Evolutionary conservation across 2,888 invertebrate species (phyloP), one percentile per base, ranked within the genome.

Genomic region (Mimachlamys varia): DNA sequence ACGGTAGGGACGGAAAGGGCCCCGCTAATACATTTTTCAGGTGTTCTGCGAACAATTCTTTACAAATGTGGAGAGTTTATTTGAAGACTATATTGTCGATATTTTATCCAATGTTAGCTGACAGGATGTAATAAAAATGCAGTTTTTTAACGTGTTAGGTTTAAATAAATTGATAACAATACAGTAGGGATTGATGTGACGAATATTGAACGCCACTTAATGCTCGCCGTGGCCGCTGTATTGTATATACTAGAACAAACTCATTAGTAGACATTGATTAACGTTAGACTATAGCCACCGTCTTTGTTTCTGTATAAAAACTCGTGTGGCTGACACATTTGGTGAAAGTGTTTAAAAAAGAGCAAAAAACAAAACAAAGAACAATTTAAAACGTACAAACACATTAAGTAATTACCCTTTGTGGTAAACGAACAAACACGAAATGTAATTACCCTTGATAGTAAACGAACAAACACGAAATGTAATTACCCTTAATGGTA

Each of bases 21-120:
- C 27, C 33, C 76, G 33, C 76, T 76, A 76, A 76, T 76, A 76
- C 76, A 76, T 76, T 62, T 53, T 62, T 62, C 62, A 62, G 62
- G 76, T 76, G 76, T 33, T 33, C 76, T 15, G 7, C 22, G n/a
- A 27, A 62, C 33, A 76, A 76, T 76, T 76, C 76, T 76, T 33
- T 76, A 76, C 76, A 76, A 27, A 33, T 15, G 33, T 10, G 7
- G 33, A 76, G 33, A 15, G 76, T 76, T 76, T 76, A 76, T 76
- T 76, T 76, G 76, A 76, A 27, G 76, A 76, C 76, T 33, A 33
- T 76, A 76, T 76, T 76, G 76, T 76, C 76, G 17, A 76, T 76
- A 10, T 33, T 76, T 76, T 76, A 76, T 76, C 76, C 76, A 27
- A 33, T 76, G 76, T 76, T 27, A 76, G 76, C 13, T 27, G 76